These are phyloP conservation scores for Amblyopsis rosae DNA, from an alignment of 2,113 vertebrate species.

Conservation along the genomic window DNA sequence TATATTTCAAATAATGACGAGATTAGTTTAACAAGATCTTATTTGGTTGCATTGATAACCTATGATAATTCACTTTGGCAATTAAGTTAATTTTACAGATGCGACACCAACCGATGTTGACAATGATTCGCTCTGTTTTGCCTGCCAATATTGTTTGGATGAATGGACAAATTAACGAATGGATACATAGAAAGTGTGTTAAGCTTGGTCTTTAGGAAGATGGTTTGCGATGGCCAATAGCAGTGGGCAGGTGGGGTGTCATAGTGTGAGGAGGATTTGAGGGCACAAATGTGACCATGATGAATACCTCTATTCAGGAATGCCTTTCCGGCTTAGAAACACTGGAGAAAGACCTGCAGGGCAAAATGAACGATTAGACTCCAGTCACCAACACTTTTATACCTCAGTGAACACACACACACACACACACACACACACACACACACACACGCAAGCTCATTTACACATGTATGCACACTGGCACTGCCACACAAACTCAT, in stretches of 20 bases:
- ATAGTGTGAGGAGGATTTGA: slow-evolving; percentile 19
- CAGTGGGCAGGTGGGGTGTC: slow-evolving; percentile 16
- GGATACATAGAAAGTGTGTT: too few relatives aligned
- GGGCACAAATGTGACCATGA: slow-evolving; percentile 30
- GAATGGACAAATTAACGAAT: too few relatives aligned
- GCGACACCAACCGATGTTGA: too few relatives aligned
- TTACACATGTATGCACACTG: neutral
- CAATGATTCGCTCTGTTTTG: too few relatives aligned
- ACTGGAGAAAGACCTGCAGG: slow-evolving; percentile 14
- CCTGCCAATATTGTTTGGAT: too few relatives aligned
- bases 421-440: slow-evolving; percentile 8
- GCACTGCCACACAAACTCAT: slow-evolving; percentile 5
- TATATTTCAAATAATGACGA: too few relatives aligned
- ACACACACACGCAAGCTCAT: neutral
- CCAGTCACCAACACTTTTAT: neutral
- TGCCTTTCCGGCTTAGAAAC: slow-evolving; percentile 22
- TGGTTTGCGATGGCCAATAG: neutral
- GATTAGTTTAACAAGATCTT: too few relatives aligned
- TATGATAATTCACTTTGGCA: too few relatives aligned
- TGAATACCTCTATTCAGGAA: slow-evolving; percentile 31
- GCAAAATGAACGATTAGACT: neutral
- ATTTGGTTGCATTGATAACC: too few relatives aligned
- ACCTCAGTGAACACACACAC: slow-evolving; percentile 7
- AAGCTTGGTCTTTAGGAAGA: too few relatives aligned
- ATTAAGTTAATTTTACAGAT: too few relatives aligned